A percentile compares a stretch with the other conserved stretches of the same genome.
Conservation (phyloP, 2,797 vertebrate species). For the Lycodopsis pacificus region DNA sequence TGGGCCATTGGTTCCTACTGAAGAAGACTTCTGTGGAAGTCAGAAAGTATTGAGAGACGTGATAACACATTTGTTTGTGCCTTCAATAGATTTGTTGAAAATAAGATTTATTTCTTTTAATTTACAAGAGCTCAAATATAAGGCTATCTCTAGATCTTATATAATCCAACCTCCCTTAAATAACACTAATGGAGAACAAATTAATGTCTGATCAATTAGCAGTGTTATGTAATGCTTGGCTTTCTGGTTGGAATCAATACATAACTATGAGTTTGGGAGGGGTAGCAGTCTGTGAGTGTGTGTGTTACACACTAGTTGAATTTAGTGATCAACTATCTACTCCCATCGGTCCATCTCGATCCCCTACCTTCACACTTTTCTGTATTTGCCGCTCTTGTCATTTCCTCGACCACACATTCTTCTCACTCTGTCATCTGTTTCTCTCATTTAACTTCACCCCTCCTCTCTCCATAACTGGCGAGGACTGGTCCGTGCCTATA, state of each 20-base stretch:
- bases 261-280: conserved; percentile 35
- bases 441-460: conserved; percentile 34
- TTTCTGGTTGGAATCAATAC: conserved; percentile 56
- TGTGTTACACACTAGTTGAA: conserved; percentile 48
- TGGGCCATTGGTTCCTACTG: too few species aligned
- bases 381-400: background rate
- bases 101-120: background rate
- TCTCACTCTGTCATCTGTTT: conserved; percentile 55
- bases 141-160: conserved; percentile 26
- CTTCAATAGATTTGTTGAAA: background rate
- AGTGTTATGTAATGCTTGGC: conserved; percentile 60
- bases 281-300: conserved; percentile 17
- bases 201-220: conserved; percentile 56
- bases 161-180: conserved; percentile 46
- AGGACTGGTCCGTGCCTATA: conserved; percentile 20
- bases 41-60: background rate
- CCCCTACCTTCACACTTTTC: conserved; percentile 8
- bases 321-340: conserved; percentile 18
- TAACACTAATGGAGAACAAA: conserved; percentile 56
- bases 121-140: conserved; percentile 1
- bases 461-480: conserved; percentile 24
- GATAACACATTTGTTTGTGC: background rate
- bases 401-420: conserved; percentile 1
- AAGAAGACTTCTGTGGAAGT: too few species aligned
- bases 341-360: background rate